phyloP scores from a whole-genome alignment of 2,888 invertebrate genomes.

The Strigamia maritima region DNA sequence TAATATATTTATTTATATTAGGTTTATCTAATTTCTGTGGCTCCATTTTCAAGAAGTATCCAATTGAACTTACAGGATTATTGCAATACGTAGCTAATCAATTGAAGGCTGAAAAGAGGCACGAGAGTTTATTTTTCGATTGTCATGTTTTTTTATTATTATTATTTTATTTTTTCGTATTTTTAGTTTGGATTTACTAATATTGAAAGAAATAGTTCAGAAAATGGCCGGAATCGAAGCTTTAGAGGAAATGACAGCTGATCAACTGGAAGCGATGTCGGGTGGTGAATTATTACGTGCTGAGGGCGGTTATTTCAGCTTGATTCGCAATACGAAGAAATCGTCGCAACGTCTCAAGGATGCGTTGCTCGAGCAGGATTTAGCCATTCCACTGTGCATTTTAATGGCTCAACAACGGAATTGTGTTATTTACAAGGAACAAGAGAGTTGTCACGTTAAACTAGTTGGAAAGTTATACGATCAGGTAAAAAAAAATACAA shows the following conservation, averaged over 20 bases:
- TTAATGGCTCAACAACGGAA: slow-evolving; percentile 96
- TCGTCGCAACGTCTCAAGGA: slow-evolving; percentile 93
- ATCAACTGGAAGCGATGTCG: slow-evolving; percentile 93
- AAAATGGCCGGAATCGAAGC: slow-evolving; percentile 99
- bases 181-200: slow-evolving; percentile 75
- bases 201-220: slow-evolving; percentile 94
- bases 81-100: slow-evolving; percentile 97
- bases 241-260: slow-evolving; percentile 90
- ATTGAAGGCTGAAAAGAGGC: slow-evolving; percentile 93
- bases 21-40: slow-evolving; percentile 89
- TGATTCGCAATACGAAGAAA: slow-evolving; percentile 93
- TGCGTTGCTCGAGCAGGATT: slow-evolving; percentile 85
- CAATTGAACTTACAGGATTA: slow-evolving; percentile 89
- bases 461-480: slow-evolving; percentile 75
- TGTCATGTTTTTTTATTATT: background rate
- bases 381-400: slow-evolving; percentile 88
- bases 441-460: slow-evolving; percentile 63
- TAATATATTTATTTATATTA: slow-evolving; percentile 42
- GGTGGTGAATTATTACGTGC: slow-evolving; percentile 93
- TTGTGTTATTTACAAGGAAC: slow-evolving; percentile 83
- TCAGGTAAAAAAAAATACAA: slow-evolving; percentile 53
- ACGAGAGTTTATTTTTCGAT: slow-evolving; percentile 43
- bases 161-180: slow-evolving; percentile 55
- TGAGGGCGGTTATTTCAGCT: slow-evolving; percentile 97
- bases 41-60: slow-evolving; percentile 94